Evolutionary conservation across 2,797 vertebrate genomes (phyloP).

Genomic region (Takifugu ocellatus): DNA sequence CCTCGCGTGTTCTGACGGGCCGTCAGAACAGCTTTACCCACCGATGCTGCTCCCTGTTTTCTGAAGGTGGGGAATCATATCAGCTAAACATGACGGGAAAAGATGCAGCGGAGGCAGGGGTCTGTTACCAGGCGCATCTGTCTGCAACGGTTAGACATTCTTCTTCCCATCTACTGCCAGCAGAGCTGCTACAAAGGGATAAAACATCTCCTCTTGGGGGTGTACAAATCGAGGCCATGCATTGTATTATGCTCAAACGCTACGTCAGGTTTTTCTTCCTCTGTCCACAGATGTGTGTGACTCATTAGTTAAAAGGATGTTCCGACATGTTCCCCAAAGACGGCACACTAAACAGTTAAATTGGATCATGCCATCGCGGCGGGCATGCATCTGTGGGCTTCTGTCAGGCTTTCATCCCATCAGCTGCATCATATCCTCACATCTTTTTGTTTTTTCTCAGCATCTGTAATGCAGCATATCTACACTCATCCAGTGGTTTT

Average conservation of each 20-base stretch:
- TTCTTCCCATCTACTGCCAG: too few species aligned
- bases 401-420: conserved; percentile 23
- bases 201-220: conserved; percentile 3
- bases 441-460: conserved; percentile 6
- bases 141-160: too few species aligned
- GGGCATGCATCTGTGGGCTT: not conserved
- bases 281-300: conserved; percentile 16
- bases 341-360: conserved; percentile 32
- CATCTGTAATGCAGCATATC: conserved; percentile 19
- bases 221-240: conserved; percentile 11
- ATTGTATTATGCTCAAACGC: not conserved
- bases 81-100: conserved; percentile 13
- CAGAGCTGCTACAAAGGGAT: too few species aligned
- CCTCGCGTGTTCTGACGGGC: conserved; percentile 29
- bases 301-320: conserved; percentile 33
- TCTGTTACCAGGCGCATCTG: too few species aligned
- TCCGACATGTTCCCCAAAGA: conserved; percentile 11
- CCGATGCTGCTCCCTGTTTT: conserved; percentile 36
- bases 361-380: conserved; percentile 19
- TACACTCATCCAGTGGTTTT: conserved; percentile 33
- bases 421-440: conserved; percentile 1
- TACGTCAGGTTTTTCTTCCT: conserved; percentile 10
- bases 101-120: too few species aligned
- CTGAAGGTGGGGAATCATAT: conserved; percentile 44
- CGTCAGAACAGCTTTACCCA: conserved; percentile 39